Evolutionary conservation across 2,797 vertebrate species (phyloP).

Genomic region (Vespertilio murinus): DNA sequence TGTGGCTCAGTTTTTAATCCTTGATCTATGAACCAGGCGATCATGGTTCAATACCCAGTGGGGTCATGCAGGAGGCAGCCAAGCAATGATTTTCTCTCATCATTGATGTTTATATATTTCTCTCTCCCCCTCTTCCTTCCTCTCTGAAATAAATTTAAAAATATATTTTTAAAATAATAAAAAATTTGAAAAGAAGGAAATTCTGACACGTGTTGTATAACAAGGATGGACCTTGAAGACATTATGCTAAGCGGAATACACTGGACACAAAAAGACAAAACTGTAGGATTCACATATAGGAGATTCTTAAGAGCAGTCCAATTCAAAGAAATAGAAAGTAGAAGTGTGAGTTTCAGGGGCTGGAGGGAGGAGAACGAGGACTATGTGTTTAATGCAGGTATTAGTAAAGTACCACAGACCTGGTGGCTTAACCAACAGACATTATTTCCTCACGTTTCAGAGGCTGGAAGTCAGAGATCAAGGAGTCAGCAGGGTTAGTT

Average conservation of each 20-base stretch:
- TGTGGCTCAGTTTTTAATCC: no score
- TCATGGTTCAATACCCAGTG: no score
- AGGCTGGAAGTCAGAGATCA: not conserved
- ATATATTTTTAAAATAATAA: no score
- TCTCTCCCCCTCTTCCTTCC: no score
- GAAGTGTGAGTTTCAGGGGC: not conserved
- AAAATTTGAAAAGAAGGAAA: not conserved
- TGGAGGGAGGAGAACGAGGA: no score
- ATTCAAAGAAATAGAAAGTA: not conserved
- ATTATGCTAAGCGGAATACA: not conserved
- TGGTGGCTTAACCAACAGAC: not conserved
- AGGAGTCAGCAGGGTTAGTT: not conserved
- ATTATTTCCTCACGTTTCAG: not conserved
- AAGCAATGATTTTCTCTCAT: no score
- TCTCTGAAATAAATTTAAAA: no score
- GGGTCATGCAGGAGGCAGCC: no score
- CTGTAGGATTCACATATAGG: not conserved
- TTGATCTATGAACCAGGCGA: no score
- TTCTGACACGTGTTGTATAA: not conserved
- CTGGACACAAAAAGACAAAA: not conserved
- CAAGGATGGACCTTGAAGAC: not conserved
- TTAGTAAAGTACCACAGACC: not conserved
- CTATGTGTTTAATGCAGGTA: not conserved
- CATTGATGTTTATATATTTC: no score
- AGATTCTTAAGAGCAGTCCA: not conserved